Evolutionary conservation across 2,888 invertebrate genomes (phyloP).

Genomic region (Troilus luridus): DNA sequence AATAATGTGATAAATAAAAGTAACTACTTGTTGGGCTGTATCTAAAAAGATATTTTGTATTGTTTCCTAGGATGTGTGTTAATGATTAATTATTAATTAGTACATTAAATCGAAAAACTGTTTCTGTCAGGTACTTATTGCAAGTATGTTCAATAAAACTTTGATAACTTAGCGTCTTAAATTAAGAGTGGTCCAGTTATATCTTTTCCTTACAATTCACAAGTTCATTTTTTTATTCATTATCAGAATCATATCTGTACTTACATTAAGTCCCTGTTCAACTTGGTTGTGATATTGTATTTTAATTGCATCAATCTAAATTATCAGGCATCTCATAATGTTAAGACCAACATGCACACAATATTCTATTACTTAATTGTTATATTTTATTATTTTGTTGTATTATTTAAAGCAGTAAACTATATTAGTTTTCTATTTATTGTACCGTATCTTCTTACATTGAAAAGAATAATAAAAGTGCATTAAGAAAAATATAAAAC

Average conservation of each 20-base stretch:
- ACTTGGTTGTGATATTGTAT: constrained; percentile 14
- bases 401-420: background rate
- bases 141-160: constrained; percentile 23
- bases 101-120: background rate
- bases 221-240: background rate
- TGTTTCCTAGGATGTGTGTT: background rate
- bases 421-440: constrained; percentile 10
- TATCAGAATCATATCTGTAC: background rate
- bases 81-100: background rate
- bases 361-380: background rate
- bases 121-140: constrained; percentile 13
- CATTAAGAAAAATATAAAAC: background rate
- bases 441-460: background rate
- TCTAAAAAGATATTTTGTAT: constrained; percentile 44
- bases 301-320: background rate
- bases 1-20: constrained; percentile 10
- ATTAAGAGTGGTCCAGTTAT: background rate
- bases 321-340: background rate
- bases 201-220: background rate
- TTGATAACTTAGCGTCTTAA: background rate
- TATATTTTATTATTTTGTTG: background rate
- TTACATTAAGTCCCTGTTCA: constrained; percentile 8
- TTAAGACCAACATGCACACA: background rate
- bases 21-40: constrained; percentile 18
- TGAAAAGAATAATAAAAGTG: background rate